A percentile compares a stretch with the other conserved stretches of the same genome.
These are phyloP conservation scores for Pantelozetes paolii DNA, from an alignment of 2,888 invertebrate genomes.

Conservation along the genomic window DNA sequence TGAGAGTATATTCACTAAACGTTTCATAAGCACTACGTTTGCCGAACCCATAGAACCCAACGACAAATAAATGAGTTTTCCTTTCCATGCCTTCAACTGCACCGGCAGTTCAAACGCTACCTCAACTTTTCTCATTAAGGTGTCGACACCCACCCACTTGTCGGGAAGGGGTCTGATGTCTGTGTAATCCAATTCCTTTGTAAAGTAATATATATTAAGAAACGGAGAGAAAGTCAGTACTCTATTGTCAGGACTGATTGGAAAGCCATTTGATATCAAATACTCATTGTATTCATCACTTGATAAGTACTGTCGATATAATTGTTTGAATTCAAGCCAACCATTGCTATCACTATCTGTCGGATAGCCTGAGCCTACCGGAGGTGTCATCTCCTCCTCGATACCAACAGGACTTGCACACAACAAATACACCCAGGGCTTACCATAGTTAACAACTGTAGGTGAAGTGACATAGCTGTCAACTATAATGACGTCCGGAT, in stretches of 20 bases:
- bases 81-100: not conserved
- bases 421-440: not conserved
- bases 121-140: not conserved
- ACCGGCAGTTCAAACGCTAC: not conserved
- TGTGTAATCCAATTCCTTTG: conserved; percentile 16
- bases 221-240: not conserved
- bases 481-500: not conserved
- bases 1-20: too few relatives aligned
- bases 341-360: not conserved
- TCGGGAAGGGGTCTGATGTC: not conserved
- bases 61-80: not conserved
- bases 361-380: not conserved
- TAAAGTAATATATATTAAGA: conserved; percentile 22
- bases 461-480: not conserved
- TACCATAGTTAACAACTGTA: not conserved
- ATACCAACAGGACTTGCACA: not conserved
- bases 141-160: conserved; percentile 6
- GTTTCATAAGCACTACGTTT: too few relatives aligned
- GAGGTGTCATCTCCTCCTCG: not conserved
- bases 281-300: not conserved
- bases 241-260: too few relatives aligned
- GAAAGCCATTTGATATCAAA: too few relatives aligned
- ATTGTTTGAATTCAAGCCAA: conserved; percentile 25
- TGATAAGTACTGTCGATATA: not conserved
- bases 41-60: too few relatives aligned